Evolutionary conservation across 2,113 vertebrate species (phyloP).

Genomic region (Paracanthobrama guichenoti): DNA sequence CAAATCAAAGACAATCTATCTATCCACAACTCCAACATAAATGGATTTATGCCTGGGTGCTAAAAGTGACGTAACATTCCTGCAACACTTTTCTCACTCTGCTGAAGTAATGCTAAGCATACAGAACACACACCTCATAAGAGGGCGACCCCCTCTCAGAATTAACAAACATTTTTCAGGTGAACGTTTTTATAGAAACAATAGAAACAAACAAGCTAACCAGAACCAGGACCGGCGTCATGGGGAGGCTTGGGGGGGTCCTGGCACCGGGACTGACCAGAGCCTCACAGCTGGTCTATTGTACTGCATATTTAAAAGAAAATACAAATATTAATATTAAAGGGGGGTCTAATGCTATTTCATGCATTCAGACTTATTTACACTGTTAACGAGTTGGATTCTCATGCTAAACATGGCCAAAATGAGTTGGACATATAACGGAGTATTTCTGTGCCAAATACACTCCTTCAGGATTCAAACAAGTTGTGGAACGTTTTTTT

Average conservation of each 20-base stretch:
- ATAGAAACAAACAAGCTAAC: not conserved
- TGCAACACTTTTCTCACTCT: not conserved
- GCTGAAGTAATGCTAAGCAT: not conserved
- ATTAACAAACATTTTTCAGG: not conserved
- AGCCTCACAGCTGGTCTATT: not conserved
- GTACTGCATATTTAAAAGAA: not conserved
- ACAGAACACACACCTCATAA: too few species aligned
- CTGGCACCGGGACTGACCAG: not conserved
- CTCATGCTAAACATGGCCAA: too few species aligned
- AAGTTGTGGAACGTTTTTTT: too few species aligned
- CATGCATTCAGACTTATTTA: too few species aligned
- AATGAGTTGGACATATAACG: too few species aligned
- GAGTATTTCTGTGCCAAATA: too few species aligned
- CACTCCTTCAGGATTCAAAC: too few species aligned
- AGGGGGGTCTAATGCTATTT: too few species aligned
- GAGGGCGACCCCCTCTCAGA: not conserved
- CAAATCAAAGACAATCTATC: not conserved
- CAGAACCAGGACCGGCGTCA: too few species aligned
- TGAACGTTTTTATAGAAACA: not conserved
- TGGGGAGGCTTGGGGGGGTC: too few species aligned
- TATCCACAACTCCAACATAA: not conserved
- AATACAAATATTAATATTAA: not conserved
- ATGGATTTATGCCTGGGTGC: not conserved
- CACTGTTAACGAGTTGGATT: too few species aligned
- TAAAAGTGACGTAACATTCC: conserved; percentile 3